Evolutionary conservation across 1,140 invertebrate genomes (phyloP).

Genomic region (Habropoda laboriosa): DNA sequence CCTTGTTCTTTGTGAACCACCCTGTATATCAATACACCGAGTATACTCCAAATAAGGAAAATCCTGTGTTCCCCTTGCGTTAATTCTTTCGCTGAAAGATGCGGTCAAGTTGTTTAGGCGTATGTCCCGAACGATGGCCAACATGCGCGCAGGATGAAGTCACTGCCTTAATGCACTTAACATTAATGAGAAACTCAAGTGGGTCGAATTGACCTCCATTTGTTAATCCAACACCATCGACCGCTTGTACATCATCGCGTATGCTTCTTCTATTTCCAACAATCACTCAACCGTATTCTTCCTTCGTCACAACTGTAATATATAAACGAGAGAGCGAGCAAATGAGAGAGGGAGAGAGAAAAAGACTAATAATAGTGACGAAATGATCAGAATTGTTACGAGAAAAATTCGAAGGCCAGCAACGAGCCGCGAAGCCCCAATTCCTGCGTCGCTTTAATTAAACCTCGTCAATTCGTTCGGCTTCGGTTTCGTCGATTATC

Average conservation of each 20-base stretch:
- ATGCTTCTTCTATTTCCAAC: slow-evolving; percentile 32
- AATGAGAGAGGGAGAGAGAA: not conserved
- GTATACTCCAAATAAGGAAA: too few species aligned
- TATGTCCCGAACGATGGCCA: slow-evolving; percentile 37
- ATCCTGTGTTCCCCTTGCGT: not conserved
- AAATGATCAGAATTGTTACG: not conserved
- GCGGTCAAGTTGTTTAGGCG: slow-evolving; percentile 21
- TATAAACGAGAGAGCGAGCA: too few species aligned
- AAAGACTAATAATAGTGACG: not conserved
- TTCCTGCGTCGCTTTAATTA: not conserved
- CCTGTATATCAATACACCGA: not conserved
- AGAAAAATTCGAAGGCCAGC: not conserved
- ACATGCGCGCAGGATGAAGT: slow-evolving; percentile 48
- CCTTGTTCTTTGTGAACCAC: not conserved
- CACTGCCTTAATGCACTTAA: slow-evolving; percentile 58
- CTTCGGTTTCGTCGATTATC: not conserved
- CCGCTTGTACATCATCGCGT: slow-evolving; percentile 34
- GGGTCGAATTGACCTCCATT: slow-evolving; percentile 75
- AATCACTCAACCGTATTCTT: not conserved
- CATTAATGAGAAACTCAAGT: slow-evolving; percentile 73
- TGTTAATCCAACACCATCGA: slow-evolving; percentile 67
- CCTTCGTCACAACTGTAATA: too few species aligned
- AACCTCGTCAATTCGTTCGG: slow-evolving; percentile 6
- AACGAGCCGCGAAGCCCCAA: not conserved
- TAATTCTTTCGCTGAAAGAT: not conserved